Evolutionary conservation across 2,797 vertebrate genomes (phyloP).

Genomic region (Acestrorhynchus altus): DNA sequence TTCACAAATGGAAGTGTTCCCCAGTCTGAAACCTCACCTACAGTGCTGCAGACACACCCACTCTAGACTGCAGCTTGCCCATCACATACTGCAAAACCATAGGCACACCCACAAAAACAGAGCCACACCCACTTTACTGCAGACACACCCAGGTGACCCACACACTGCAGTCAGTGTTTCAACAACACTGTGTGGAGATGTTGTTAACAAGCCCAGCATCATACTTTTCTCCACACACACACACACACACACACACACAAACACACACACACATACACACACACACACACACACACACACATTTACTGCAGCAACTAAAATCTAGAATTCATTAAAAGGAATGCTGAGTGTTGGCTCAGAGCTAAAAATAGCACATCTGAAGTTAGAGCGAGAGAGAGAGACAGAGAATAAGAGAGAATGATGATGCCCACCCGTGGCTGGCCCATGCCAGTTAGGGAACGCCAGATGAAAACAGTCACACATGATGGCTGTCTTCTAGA

Average conservation of each 20-base stretch:
- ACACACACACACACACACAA: conserved; percentile 29
- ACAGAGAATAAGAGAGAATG: conserved; percentile 25
- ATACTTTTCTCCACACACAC: conserved; percentile 23
- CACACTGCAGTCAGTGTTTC: conserved; percentile 55
- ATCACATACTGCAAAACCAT: conserved; percentile 36
- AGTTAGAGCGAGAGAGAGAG: conserved; percentile 35
- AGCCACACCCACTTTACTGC: conserved; percentile 60
- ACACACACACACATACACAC: conserved; percentile 34
- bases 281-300: conserved; percentile 39
- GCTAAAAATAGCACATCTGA: conserved; percentile 55
- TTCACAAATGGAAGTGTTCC: background rate
- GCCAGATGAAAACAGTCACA: conserved; percentile 99
- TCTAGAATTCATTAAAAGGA: conserved; percentile 69
- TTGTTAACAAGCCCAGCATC: conserved; percentile 54
- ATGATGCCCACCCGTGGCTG: conserved; percentile 90
- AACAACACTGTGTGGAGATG: conserved; percentile 39
- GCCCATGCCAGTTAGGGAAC: conserved; percentile 96
- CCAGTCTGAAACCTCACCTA: conserved; percentile 50
- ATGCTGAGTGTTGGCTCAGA: conserved; percentile 46
- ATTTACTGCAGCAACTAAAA: conserved; percentile 61
- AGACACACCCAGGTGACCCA: conserved; percentile 69
- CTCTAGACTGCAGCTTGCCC: conserved; percentile 48
- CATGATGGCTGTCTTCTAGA: conserved; percentile 81
- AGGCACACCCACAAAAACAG: conserved; percentile 46
- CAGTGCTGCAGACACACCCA: conserved; percentile 73